Evolutionary conservation across 2,113 vertebrate genomes (phyloP).

Genomic region (Nesogale talazaci): DNA sequence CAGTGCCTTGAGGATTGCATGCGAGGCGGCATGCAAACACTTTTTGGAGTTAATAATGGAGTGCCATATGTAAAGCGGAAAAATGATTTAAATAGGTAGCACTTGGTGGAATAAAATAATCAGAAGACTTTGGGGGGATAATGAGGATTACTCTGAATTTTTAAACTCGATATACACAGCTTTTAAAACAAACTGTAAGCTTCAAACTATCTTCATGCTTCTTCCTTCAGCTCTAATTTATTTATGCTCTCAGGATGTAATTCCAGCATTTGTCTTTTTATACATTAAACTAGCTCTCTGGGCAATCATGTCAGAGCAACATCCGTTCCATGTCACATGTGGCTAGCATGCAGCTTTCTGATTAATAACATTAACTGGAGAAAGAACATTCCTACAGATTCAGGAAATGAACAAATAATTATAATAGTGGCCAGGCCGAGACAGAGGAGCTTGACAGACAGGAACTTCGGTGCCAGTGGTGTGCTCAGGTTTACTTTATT

Average conservation of each 20-base stretch:
- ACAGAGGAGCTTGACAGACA: background rate
- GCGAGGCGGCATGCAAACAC: slow-evolving; percentile 74
- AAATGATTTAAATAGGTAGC: slow-evolving; percentile 78
- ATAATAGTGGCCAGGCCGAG: slow-evolving; percentile 43
- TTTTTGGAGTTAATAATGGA: slow-evolving; percentile 80
- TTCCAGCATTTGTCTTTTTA: slow-evolving; percentile 71
- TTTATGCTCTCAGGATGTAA: slow-evolving; percentile 57
- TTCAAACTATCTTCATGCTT: slow-evolving; percentile 58
- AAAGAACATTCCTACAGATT: background rate
- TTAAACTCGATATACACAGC: slow-evolving; percentile 76
- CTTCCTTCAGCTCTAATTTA: slow-evolving; percentile 56
- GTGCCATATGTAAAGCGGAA: slow-evolving; percentile 69
- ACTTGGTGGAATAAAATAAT: slow-evolving; percentile 83
- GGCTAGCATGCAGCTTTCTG: slow-evolving; percentile 63
- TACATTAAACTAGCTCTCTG: slow-evolving; percentile 56
- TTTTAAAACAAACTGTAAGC: slow-evolving; percentile 68
- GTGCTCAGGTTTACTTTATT: background rate
- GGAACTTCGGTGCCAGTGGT: background rate
- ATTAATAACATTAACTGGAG: slow-evolving; percentile 48
- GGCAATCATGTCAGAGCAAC: slow-evolving; percentile 72
- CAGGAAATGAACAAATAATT: slow-evolving; percentile 8
- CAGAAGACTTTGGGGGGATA: slow-evolving; percentile 81
- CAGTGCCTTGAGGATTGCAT: slow-evolving; percentile 75
- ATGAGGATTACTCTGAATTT: slow-evolving; percentile 80
- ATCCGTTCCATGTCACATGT: slow-evolving; percentile 47